Percentiles rank a stretch among this genome's conserved stretches.
phyloP scores from a whole-genome alignment of 2,888 invertebrate genomes.

The Fabriciana adippe region DNA sequence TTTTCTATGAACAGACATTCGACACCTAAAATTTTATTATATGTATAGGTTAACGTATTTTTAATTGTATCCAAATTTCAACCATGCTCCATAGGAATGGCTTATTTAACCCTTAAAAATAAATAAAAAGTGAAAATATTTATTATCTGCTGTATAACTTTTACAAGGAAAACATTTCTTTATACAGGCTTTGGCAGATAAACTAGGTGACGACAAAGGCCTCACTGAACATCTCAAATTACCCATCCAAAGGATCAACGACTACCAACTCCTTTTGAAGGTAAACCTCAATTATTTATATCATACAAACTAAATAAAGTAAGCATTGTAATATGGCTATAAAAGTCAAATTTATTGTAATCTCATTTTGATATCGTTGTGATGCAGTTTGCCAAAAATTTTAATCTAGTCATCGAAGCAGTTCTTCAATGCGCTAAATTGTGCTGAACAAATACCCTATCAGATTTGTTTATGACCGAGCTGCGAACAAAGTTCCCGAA shows the following conservation, averaged over 20 bases:
- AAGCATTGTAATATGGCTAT: conserved; percentile 2
- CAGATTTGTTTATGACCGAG: conserved; percentile 32
- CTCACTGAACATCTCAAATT: conserved; percentile 95
- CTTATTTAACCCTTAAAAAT: no score
- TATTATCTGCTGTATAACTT: background rate
- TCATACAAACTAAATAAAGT: background rate
- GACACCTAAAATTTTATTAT: no score
- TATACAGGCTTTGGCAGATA: conserved; percentile 89
- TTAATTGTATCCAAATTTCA: no score
- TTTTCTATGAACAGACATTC: no score
- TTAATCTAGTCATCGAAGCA: conserved; percentile 18
- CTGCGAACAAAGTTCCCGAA: conserved; percentile 30
- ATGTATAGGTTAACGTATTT: no score
- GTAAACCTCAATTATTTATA: conserved; percentile 68
- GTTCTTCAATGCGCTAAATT: conserved; percentile 22
- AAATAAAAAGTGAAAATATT: background rate
- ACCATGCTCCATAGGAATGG: no score
- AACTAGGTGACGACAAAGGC: conserved; percentile 93
- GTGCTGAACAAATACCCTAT: conserved; percentile 26
- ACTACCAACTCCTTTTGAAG: conserved; percentile 97
- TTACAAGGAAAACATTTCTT: background rate
- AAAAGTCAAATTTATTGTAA: conserved; percentile 9
- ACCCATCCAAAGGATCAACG: conserved; percentile 97
- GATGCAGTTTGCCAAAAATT: conserved; percentile 21
- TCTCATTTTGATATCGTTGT: conserved; percentile 4